Evolutionary conservation across 1,140 invertebrate species (phyloP), one percentile per base, ranked within the genome.

Genomic region (Hycleus phaleratus): DNA sequence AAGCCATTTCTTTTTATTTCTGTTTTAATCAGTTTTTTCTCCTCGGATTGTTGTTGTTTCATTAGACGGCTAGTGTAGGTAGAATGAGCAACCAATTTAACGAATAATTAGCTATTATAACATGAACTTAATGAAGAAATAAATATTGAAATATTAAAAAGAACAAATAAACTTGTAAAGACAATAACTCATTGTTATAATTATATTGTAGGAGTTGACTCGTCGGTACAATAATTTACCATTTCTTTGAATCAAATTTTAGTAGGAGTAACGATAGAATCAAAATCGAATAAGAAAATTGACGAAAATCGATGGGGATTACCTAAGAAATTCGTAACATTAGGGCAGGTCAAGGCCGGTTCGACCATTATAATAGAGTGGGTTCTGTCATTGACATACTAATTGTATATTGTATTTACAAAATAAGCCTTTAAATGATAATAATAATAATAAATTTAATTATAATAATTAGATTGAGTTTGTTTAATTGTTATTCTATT

Each of bases 331-430:
- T 39, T 38, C 56, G 56, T 32, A 32, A 49, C 44, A 57, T 32
- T 58, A 58, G 49, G 56, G 56, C 56, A 58, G 56, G 56, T 58
- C 56, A 58, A 58, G 56, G 56, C 47, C 56, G 54, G 25, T 46
- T 46, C 38, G 54, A 39, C 44, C 25, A 56, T 38, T 49, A 26
- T 11, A 18, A n/a, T 3, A 32, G 56, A 58, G 56, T 58, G 46
- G 56, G 56, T 47, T 49, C 49, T 40, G 56, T 52, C 49, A 58
- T 58, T 58, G 56, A 58, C 56, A 58, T 46, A 58, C 56, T 58
- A 58, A 32, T 32, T 32, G 4, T 56, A 38, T 38, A 56, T 58
- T 58, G 49, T 58, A 46, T 32, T 38, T 51, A 46, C 47, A 58
- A 58, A 24, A 32, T 25, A 12, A 32, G 26, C 50, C 50, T 18